phyloP scores from a whole-genome alignment of 2,888 invertebrate species.

The Amiota minor region DNA sequence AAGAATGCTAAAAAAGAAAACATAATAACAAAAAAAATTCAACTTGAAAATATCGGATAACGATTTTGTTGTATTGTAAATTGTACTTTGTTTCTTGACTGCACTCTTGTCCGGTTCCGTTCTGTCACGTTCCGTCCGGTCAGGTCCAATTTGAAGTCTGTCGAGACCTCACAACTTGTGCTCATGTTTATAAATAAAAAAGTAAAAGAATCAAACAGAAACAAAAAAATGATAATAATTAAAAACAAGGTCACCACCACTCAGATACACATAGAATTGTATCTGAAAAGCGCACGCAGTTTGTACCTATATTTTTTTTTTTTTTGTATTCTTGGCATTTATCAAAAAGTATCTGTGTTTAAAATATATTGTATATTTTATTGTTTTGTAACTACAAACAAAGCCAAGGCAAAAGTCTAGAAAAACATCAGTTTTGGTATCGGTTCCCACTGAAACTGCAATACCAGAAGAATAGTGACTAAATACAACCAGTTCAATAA shows the following conservation, averaged over 20 bases:
- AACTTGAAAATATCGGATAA: background rate
- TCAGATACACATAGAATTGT: constrained; percentile 31
- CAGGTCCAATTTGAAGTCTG: constrained; percentile 43
- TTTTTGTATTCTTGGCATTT: background rate
- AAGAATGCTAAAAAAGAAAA: too few species aligned
- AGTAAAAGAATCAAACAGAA: background rate
- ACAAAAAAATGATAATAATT: constrained; percentile 42
- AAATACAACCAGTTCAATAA: too few species aligned
- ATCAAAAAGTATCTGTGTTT: background rate
- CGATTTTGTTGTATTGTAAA: background rate
- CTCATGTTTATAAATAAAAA: constrained; percentile 20
- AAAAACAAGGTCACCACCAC: constrained; percentile 52
- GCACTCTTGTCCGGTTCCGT: background rate
- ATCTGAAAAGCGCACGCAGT: constrained; percentile 39
- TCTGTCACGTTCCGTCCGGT: background rate
- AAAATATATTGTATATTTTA: too few species aligned
- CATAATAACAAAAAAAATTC: background rate
- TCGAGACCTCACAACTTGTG: constrained; percentile 54
- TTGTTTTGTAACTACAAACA: too few species aligned
- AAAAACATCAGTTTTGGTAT: too few species aligned
- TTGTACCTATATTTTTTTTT: constrained; percentile 13
- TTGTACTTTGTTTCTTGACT: background rate
- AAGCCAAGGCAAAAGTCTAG: too few species aligned
- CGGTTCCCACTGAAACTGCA: too few species aligned
- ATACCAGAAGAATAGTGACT: too few species aligned